Conservation (phyloP, 2,797 vertebrate genomes). For the Sebastiscus tertius region DNA sequence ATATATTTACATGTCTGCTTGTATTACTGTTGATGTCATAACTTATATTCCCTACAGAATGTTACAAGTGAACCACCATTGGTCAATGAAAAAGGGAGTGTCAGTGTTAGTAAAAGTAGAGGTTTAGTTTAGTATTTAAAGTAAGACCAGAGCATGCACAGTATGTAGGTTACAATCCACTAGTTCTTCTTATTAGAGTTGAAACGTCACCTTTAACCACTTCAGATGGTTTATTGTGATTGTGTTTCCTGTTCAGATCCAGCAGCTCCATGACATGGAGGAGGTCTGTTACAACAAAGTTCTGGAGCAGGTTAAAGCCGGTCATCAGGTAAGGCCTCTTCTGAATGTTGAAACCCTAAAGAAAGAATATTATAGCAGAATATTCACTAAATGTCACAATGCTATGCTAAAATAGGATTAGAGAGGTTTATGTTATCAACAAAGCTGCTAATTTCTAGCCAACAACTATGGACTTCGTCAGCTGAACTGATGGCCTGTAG, state of each 20-base stretch:
- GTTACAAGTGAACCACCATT: not conserved
- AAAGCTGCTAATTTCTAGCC: not conserved
- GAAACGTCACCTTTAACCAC: not conserved
- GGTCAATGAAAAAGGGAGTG: not conserved
- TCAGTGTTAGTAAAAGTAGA: not conserved
- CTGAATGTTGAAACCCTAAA: not conserved
- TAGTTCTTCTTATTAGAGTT: not conserved
- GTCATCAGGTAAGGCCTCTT: slow-evolving; percentile 89
- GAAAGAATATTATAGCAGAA: not conserved
- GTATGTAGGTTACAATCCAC: not conserved
- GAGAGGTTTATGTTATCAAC: not conserved
- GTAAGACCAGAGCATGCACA: not conserved
- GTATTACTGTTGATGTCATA: not conserved
- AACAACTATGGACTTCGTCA: not conserved
- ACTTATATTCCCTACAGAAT: not conserved
- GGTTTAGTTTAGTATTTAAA: not conserved
- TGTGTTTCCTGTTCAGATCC: slow-evolving; percentile 82
- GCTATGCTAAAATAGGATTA: not conserved
- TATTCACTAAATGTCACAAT: not conserved
- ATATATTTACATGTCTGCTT: not conserved
- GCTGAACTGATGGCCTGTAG: too few relatives aligned
- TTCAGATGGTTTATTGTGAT: not conserved
- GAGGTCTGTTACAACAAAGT: slow-evolving; percentile 97
- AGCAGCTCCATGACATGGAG: slow-evolving; percentile 96
- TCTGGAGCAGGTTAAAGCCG: slow-evolving; percentile 92